Percentiles rank a stretch among this genome's conserved stretches.
These are phyloP conservation scores for Champsocephalus gunnari DNA, from an alignment of 2,797 vertebrate species.

Conservation along the genomic window DNA sequence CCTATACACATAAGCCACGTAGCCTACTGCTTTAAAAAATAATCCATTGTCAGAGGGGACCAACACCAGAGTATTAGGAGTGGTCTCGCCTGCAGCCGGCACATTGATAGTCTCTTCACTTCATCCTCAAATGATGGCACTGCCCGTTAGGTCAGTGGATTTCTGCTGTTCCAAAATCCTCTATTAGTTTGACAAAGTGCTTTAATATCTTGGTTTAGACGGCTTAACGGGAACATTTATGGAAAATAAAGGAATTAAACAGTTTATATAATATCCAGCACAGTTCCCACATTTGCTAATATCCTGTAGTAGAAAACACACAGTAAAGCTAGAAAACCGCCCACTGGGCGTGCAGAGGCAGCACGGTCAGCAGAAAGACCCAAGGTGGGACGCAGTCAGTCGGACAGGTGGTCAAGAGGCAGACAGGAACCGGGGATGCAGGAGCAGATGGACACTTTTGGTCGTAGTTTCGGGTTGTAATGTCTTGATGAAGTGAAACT, in stretches of 20 bases:
- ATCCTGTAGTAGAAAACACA: constrained; percentile 13
- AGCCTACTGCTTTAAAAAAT: constrained; percentile 28
- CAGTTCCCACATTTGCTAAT: background rate
- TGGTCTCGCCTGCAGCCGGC: background rate
- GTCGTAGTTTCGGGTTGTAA: background rate
- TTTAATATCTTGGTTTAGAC: constrained; percentile 22
- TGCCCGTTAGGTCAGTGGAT: background rate
- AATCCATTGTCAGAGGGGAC: constrained; percentile 26
- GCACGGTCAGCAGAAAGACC: constrained; percentile 4
- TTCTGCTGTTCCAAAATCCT: constrained; percentile 10
- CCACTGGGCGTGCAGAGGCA: constrained; percentile 40
- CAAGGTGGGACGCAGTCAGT: constrained; percentile 33
- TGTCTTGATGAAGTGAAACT: background rate
- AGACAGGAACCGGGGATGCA: background rate
- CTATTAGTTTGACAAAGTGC: constrained; percentile 27
- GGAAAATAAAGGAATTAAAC: constrained; percentile 25
- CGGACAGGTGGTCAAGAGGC: constrained; percentile 39
- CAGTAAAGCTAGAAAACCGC: constrained; percentile 36
- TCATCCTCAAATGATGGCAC: background rate
- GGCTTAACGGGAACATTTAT: background rate
- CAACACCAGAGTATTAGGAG: constrained; percentile 19
- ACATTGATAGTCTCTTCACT: constrained; percentile 8
- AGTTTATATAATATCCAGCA: constrained; percentile 8
- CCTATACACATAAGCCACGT: background rate
- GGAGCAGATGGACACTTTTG: background rate